Evolutionary conservation across 2,113 vertebrate species (phyloP).

Genomic region (Mus pahari): DNA sequence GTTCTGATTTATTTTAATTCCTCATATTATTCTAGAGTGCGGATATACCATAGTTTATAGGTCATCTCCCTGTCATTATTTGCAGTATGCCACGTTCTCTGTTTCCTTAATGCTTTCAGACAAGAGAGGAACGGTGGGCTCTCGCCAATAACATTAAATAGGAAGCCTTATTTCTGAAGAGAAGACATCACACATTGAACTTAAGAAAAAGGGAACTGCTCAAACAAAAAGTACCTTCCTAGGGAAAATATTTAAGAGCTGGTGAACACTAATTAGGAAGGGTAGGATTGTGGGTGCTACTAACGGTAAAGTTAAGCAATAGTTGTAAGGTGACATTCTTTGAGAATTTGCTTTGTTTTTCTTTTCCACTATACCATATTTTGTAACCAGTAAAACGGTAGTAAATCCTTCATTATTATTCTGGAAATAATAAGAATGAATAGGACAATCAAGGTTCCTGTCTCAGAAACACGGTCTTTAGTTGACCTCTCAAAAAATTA

Average conservation of each 20-base stretch:
- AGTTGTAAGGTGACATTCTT: background rate
- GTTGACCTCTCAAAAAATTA: background rate
- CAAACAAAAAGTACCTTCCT: background rate
- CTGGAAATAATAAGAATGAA: background rate
- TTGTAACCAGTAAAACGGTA: constrained; percentile 27
- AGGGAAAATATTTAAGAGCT: background rate
- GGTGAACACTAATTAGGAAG: background rate
- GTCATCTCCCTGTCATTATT: background rate
- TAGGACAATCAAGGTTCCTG: too few species aligned
- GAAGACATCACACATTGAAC: background rate
- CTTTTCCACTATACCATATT: background rate
- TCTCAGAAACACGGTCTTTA: background rate
- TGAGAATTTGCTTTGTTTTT: background rate
- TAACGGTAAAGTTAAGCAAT: background rate
- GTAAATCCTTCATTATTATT: background rate
- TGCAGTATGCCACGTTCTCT: background rate
- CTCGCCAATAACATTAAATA: background rate
- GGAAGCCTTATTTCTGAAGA: background rate
- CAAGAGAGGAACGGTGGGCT: background rate
- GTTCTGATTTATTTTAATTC: constrained; percentile 8
- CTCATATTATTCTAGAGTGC: background rate
- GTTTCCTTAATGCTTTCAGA: background rate
- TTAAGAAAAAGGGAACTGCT: too few species aligned
- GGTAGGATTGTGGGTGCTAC: too few species aligned
- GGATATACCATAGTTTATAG: background rate